Percentiles rank a stretch among this genome's conserved stretches.
Conservation (phyloP, 2,888 invertebrate species). For the Dastarcus helophoroides region DNA sequence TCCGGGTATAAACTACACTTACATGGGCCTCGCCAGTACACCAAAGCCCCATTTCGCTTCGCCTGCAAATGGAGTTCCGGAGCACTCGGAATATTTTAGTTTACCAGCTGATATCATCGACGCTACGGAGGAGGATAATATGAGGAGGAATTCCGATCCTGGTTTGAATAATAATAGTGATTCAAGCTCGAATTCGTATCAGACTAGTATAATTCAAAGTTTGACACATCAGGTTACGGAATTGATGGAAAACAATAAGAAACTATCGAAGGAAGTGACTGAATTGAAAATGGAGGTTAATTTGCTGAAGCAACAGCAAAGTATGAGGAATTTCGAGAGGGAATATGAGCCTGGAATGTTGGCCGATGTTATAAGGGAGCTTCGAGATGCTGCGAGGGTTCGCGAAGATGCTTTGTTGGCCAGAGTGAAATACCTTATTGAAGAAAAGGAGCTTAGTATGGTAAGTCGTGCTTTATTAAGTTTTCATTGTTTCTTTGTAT, state of each 20-base stretch:
- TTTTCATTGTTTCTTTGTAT: too few species aligned
- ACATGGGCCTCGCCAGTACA: conserved; percentile 16
- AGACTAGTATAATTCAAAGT: conserved; percentile 48
- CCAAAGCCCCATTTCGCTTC: conserved; percentile 15
- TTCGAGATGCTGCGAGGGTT: conserved; percentile 58
- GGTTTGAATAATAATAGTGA: conserved; percentile 44
- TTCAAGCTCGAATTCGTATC: conserved; percentile 42
- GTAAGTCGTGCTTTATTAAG: too few species aligned
- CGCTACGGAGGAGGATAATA: conserved; percentile 33
- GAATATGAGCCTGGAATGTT: conserved; percentile 62
- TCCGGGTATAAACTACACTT: conserved; percentile 16
- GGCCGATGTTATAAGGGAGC: conserved; percentile 60
- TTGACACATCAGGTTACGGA: conserved; percentile 62
- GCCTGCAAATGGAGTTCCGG: conserved; percentile 15
- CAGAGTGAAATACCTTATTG: conserved; percentile 47
- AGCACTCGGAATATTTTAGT: conserved; percentile 47
- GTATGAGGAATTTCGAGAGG: conserved; percentile 28
- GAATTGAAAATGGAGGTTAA: conserved; percentile 56
- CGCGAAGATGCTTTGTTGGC: conserved; percentile 60
- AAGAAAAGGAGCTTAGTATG: conserved; percentile 41
- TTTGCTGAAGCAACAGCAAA: conserved; percentile 31
- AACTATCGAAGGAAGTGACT: conserved; percentile 61
- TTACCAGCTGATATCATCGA: conserved; percentile 52
- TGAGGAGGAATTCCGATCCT: conserved; percentile 56
- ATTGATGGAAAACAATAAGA: conserved; percentile 60